A percentile compares a stretch with the other conserved stretches of the same genome.
phyloP scores from a whole-genome alignment of 1,140 invertebrate genomes.

The Campoletis sonorensis region DNA sequence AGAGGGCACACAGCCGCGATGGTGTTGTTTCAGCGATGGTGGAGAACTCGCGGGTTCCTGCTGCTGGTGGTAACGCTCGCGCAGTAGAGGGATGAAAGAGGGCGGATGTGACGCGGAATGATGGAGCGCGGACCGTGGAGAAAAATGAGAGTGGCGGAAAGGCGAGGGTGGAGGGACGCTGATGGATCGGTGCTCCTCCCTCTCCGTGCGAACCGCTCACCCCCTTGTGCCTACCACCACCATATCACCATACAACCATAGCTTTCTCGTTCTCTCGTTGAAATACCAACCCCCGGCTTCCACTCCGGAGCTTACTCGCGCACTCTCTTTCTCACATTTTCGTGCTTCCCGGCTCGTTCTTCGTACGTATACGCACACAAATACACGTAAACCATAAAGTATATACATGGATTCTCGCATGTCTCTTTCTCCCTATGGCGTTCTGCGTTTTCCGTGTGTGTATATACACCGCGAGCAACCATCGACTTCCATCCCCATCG shows the following conservation, averaged over 20 bases:
- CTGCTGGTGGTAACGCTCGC: conserved; percentile 25
- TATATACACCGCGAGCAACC: conserved; percentile 35
- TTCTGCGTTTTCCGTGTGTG: conserved; percentile 21
- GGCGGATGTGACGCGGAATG: conserved; percentile 77
- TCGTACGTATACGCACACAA: background rate
- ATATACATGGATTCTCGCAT: conserved; percentile 16
- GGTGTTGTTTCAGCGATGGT: conserved; percentile 3
- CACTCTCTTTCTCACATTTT: conserved; percentile 48
- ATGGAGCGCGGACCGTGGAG: conserved; percentile 76
- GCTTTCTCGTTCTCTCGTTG: conserved; percentile 24
- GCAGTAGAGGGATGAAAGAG: conserved; percentile 73
- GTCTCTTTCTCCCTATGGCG: conserved; percentile 38
- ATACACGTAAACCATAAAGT: background rate
- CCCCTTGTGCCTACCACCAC: conserved; percentile 59
- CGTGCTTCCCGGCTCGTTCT: conserved; percentile 7
- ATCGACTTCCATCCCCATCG: conserved; percentile 56
- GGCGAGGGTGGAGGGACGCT: conserved; percentile 76
- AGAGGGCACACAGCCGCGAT: conserved; percentile 48
- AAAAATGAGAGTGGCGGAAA: conserved; percentile 78
- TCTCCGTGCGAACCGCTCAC: conserved; percentile 59
- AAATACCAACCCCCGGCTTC: conserved; percentile 8
- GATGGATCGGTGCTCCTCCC: conserved; percentile 76
- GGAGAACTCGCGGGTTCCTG: conserved; percentile 35
- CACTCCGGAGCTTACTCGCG: conserved; percentile 20
- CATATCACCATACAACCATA: conserved; percentile 14